These are phyloP conservation scores for Eristalis tenax DNA, from an alignment of 2,888 invertebrate genomes.

Conservation along the genomic window DNA sequence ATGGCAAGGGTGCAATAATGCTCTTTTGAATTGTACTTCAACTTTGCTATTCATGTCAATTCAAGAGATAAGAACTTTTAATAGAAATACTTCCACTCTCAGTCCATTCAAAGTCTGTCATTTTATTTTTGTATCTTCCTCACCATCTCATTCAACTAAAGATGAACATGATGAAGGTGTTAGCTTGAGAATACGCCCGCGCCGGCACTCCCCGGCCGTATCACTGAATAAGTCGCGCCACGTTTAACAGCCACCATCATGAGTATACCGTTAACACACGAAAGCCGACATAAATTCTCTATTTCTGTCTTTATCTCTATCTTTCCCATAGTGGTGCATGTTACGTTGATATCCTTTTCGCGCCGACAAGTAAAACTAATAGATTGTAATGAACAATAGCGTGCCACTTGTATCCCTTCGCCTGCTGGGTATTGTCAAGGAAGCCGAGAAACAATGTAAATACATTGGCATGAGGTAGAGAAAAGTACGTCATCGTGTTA, in stretches of 20 bases:
- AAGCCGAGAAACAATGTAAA: conserved; percentile 53
- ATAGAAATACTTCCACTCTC: conserved; percentile 30
- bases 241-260: conserved; percentile 25
- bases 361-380: conserved; percentile 67
- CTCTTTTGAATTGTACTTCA: conserved; percentile 39
- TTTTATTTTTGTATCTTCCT: conserved; percentile 31
- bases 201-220: not conserved
- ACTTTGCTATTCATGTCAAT: conserved; percentile 44
- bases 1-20: conserved; percentile 24
- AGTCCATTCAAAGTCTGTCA: conserved; percentile 13
- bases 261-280: conserved; percentile 42
- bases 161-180: conserved; percentile 51
- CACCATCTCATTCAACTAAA: conserved; percentile 45
- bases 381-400: conserved; percentile 61
- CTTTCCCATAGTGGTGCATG: conserved; percentile 22
- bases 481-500: conserved; percentile 56
- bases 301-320: not conserved
- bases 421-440: conserved; percentile 27
- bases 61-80: conserved; percentile 56
- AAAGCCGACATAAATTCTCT: conserved; percentile 49
- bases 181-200: conserved; percentile 20
- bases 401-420: conserved; percentile 49
- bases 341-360: conserved; percentile 59
- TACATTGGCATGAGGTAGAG: conserved; percentile 42
- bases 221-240: not conserved